A percentile compares a stretch with the other conserved stretches of the same genome.
phyloP scores from a whole-genome alignment of 2,797 vertebrate species.

The Hoplostethus mediterraneus region DNA sequence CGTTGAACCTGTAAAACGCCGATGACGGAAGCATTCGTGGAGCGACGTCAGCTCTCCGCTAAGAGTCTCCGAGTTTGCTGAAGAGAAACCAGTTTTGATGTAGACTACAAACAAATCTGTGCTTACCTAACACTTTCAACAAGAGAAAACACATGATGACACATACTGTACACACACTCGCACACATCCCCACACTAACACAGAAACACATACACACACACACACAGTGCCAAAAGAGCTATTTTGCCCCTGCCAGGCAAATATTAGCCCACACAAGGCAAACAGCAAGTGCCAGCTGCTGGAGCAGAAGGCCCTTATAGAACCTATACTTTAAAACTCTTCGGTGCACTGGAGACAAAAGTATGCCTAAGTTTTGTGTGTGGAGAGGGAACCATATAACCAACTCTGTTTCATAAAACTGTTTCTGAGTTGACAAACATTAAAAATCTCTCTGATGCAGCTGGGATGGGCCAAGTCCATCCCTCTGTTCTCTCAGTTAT shows the following conservation, averaged over 20 bases:
- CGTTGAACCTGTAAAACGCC: background rate
- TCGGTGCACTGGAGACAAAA: background rate
- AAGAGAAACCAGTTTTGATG: background rate
- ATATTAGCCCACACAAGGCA: slow-evolving; percentile 55
- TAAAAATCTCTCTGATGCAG: slow-evolving; percentile 36
- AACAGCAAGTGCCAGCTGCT: slow-evolving; percentile 72
- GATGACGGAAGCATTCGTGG: background rate
- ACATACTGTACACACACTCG: slow-evolving; percentile 9
- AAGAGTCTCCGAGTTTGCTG: background rate
- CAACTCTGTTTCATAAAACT: slow-evolving; percentile 15
- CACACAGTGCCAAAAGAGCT: slow-evolving; percentile 35
- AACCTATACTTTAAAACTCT: slow-evolving; percentile 48
- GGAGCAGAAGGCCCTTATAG: slow-evolving; percentile 47
- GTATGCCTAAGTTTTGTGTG: background rate
- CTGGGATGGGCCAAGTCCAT: slow-evolving; percentile 43
- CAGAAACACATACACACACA: slow-evolving; percentile 9
- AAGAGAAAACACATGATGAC: slow-evolving; percentile 18
- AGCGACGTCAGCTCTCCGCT: background rate
- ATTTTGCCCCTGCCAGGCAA: slow-evolving; percentile 50
- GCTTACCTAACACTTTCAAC: slow-evolving; percentile 31
- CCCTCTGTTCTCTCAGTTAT: slow-evolving; percentile 58
- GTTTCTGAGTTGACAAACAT: slow-evolving; percentile 36
- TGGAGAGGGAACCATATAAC: slow-evolving; percentile 13
- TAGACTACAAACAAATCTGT: slow-evolving; percentile 36
- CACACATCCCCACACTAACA: slow-evolving; percentile 23